Evolutionary conservation across 2,888 invertebrate genomes (phyloP).

Genomic region (Agrilus mali): DNA sequence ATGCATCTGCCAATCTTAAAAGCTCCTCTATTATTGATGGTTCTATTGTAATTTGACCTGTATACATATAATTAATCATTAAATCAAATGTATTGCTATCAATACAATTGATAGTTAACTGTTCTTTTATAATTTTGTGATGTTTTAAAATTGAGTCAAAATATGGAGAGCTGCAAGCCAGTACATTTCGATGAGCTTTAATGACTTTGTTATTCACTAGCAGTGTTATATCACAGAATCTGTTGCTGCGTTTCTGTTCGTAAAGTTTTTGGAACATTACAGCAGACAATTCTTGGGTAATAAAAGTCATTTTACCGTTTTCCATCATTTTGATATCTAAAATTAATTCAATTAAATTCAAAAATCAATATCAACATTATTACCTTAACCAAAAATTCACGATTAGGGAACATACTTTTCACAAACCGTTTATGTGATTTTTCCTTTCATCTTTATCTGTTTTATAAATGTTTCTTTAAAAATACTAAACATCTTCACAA

Average conservation of each 20-base stretch:
- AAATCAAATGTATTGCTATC: constrained; percentile 44
- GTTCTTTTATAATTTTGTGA: constrained; percentile 39
- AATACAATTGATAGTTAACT: constrained; percentile 42
- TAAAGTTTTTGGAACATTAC: constrained; percentile 30
- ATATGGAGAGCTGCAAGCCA: constrained; percentile 51
- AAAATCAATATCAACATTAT: not conserved
- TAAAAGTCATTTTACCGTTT: constrained; percentile 29
- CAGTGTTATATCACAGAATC: constrained; percentile 48
- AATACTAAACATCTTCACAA: too few relatives aligned
- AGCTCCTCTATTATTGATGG: constrained; percentile 48
- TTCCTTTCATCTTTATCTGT: too few relatives aligned
- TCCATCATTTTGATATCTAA: constrained; percentile 21
- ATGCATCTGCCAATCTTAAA: constrained; percentile 47
- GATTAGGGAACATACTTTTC: too few relatives aligned
- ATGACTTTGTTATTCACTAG: constrained; percentile 45
- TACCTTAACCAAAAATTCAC: too few relatives aligned
- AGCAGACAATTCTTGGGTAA: constrained; percentile 27
- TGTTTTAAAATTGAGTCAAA: constrained; percentile 48
- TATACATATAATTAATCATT: constrained; percentile 53
- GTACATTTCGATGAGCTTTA: constrained; percentile 47
- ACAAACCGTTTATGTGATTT: too few relatives aligned
- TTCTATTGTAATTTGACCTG: constrained; percentile 45
- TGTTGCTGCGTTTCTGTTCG: constrained; percentile 41
- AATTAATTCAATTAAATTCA: constrained; percentile 3
- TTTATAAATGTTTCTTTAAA: too few relatives aligned